Evolutionary conservation across 2,888 invertebrate genomes (phyloP).

Genomic region (Apotomis capreana): DNA sequence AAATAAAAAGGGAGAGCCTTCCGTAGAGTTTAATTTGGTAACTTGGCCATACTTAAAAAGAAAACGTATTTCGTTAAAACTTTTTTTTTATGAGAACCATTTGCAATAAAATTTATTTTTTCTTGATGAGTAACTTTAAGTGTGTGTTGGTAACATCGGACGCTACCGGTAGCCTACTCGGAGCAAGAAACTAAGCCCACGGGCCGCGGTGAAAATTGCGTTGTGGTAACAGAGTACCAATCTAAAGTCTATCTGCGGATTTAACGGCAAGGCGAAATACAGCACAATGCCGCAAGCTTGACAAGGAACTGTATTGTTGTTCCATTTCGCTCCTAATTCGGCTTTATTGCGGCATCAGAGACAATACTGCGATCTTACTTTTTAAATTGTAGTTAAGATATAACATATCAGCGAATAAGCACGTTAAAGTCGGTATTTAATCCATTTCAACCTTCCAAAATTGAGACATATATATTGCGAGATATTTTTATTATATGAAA

Average conservation of each 20-base stretch:
- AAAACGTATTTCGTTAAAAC: too few species aligned
- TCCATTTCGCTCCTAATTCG: constrained; percentile 10
- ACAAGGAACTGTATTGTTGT: constrained; percentile 19
- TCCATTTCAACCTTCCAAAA: not conserved
- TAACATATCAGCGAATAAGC: not conserved
- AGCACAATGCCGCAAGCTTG: constrained; percentile 12
- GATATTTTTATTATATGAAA: too few species aligned
- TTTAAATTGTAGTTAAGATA: not conserved
- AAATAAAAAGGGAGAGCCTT: too few species aligned
- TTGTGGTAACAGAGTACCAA: constrained; percentile 17
- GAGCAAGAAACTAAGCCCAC: constrained; percentile 15
- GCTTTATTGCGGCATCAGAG: not conserved
- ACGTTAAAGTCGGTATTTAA: not conserved
- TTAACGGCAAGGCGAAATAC: not conserved
- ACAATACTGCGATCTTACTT: constrained; percentile 13
- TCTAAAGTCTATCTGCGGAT: constrained; percentile 15
- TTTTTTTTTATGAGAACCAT: too few species aligned
- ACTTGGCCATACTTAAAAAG: too few species aligned
- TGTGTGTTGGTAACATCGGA: too few species aligned
- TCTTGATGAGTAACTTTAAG: too few species aligned
- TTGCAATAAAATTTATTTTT: too few species aligned
- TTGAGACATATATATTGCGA: too few species aligned
- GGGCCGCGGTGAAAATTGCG: constrained; percentile 12
- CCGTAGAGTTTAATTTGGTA: too few species aligned
- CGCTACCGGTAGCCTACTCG: not conserved